These are phyloP conservation scores for Oligia fasciuncula DNA, from an alignment of 2,888 invertebrate genomes.

Conservation along the genomic window DNA sequence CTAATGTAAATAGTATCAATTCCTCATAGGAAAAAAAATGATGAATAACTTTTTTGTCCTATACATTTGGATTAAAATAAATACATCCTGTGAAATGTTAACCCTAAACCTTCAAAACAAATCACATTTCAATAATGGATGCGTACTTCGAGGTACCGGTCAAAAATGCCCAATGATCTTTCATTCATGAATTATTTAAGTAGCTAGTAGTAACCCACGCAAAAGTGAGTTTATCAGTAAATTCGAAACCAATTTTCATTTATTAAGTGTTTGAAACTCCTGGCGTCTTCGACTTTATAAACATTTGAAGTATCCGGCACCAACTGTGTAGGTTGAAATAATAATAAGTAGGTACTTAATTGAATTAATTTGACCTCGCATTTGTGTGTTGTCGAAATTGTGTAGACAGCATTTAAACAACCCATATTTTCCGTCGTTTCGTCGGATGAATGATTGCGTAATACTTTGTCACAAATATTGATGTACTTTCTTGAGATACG, in stretches of 20 bases:
- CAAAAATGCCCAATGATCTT: too few relatives aligned
- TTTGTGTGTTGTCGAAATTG: conserved; percentile 28
- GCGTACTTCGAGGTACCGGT: too few relatives aligned
- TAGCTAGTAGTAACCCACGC: not conserved
- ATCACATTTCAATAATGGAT: too few relatives aligned
- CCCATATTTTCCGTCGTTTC: conserved; percentile 28
- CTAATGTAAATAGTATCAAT: too few relatives aligned
- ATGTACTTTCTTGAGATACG: conserved; percentile 56
- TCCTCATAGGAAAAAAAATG: too few relatives aligned
- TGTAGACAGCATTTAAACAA: conserved; percentile 31
- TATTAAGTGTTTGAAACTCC: conserved; percentile 30
- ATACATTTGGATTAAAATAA: too few relatives aligned
- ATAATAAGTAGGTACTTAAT: not conserved
- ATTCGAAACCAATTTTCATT: conserved; percentile 24
- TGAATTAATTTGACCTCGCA: conserved; percentile 27
- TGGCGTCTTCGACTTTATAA: conserved; percentile 6
- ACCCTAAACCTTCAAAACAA: too few relatives aligned
- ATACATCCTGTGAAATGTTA: too few relatives aligned
- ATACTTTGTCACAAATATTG: conserved; percentile 66
- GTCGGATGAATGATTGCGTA: conserved; percentile 43
- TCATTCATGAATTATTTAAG: not conserved
- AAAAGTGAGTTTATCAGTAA: conserved; percentile 8
- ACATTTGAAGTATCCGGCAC: conserved; percentile 16
- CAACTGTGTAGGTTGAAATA: conserved; percentile 18
- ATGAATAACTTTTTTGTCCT: too few relatives aligned